These are phyloP conservation scores for Congeria kusceri DNA, from an alignment of 2,888 invertebrate species.

Conservation along the genomic window DNA sequence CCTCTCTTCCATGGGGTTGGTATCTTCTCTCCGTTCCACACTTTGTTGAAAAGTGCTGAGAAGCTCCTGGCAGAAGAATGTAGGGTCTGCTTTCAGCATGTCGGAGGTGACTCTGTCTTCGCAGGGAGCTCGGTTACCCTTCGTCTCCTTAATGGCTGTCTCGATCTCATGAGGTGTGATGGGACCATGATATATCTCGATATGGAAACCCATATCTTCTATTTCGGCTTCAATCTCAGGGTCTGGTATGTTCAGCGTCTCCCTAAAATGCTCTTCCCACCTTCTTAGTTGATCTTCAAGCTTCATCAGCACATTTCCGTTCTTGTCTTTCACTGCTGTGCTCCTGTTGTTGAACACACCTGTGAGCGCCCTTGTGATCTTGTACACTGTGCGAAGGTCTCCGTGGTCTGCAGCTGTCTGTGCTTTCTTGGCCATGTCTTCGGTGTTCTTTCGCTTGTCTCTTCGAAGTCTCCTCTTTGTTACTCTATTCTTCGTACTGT, in stretches of 20 bases:
- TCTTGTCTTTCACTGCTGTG: not conserved
- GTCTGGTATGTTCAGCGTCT: too few relatives aligned
- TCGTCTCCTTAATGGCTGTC: too few relatives aligned
- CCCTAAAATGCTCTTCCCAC: too few relatives aligned
- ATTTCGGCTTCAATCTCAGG: too few relatives aligned
- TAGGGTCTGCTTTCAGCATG: not conserved
- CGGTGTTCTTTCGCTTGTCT: too few relatives aligned
- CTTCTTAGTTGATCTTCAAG: not conserved
- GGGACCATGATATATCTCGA: too few relatives aligned
- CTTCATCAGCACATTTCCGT: not conserved
- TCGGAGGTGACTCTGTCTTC: conserved; percentile 9
- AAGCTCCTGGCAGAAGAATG: not conserved
- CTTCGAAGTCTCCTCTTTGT: too few relatives aligned
- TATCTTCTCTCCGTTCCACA: not conserved
- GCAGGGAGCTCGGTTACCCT: conserved; percentile 9
- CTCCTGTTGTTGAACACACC: not conserved
- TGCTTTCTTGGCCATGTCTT: too few relatives aligned
- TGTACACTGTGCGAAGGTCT: not conserved
- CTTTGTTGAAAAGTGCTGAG: not conserved
- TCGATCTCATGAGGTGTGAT: too few relatives aligned
- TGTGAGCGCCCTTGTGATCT: not conserved
- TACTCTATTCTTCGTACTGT: not conserved
- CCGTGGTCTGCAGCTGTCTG: conserved; percentile 9
- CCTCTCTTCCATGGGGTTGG: conserved; percentile 4
- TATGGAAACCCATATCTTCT: too few relatives aligned